phyloP scores from a whole-genome alignment of 2,797 vertebrate species.

The Synanceia verrucosa region DNA sequence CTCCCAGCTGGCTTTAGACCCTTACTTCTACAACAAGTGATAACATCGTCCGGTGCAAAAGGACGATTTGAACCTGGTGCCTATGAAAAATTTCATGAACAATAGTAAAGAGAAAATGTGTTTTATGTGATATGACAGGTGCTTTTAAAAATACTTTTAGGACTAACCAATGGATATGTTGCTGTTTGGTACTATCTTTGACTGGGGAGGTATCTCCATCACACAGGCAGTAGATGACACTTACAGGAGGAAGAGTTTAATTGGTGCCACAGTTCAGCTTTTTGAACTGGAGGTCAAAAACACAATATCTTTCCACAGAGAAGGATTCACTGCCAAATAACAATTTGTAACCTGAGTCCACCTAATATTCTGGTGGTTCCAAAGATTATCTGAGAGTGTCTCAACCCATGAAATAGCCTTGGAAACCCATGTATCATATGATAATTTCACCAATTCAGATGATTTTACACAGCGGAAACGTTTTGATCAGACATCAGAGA shows the following conservation, averaged over 20 bases:
- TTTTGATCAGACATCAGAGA: slow-evolving; percentile 41
- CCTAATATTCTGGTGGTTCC: slow-evolving; percentile 24
- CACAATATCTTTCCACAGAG: slow-evolving; percentile 4
- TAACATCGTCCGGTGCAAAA: too few species aligned
- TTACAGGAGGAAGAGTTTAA: slow-evolving; percentile 11
- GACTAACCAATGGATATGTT: too few species aligned
- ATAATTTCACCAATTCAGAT: slow-evolving; percentile 30
- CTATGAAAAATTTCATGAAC: too few species aligned
- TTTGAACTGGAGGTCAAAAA: slow-evolving; percentile 28
- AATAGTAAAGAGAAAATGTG: too few species aligned
- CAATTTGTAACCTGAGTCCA: slow-evolving; percentile 40
- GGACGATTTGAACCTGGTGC: too few species aligned
- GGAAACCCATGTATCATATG: slow-evolving; percentile 26
- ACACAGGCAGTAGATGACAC: neutral
- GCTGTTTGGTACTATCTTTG: neutral
- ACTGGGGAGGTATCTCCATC: neutral
- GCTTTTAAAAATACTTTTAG: neutral
- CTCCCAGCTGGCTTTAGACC: too few species aligned
- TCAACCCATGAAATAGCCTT: slow-evolving; percentile 11
- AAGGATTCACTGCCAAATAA: slow-evolving; percentile 17
- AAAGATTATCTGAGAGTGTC: slow-evolving; percentile 31
- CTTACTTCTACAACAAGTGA: too few species aligned
- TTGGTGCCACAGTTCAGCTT: slow-evolving; percentile 17
- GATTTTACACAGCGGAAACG: slow-evolving; percentile 22
- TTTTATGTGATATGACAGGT: too few species aligned